Evolutionary conservation across 1,140 invertebrate species (phyloP).

Genomic region (Calliphora vicina): DNA sequence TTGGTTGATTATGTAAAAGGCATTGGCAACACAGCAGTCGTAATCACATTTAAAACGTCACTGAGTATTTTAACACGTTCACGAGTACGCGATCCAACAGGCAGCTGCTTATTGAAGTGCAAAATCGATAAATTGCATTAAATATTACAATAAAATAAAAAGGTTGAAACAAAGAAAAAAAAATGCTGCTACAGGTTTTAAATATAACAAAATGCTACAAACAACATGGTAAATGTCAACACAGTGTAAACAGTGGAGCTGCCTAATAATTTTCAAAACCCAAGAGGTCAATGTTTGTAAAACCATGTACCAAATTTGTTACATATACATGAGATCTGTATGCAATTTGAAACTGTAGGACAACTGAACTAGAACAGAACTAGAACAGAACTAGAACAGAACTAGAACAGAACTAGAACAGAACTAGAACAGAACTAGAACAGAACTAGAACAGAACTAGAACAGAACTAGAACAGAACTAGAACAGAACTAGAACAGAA

Average conservation of each 20-base stretch:
- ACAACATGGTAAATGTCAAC: neutral
- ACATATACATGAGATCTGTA: too few relatives aligned
- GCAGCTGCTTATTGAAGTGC: neutral
- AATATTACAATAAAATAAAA: neutral
- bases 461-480: too few relatives aligned
- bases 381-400: too few relatives aligned
- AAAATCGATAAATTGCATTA: slow-evolving; percentile 22
- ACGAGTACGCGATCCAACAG: neutral
- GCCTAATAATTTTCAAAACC: too few relatives aligned
- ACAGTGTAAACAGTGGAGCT: neutral
- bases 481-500: too few relatives aligned
- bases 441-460: too few relatives aligned
- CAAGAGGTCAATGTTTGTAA: too few relatives aligned
- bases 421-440: too few relatives aligned
- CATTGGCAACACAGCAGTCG: neutral
- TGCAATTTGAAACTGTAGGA: too few relatives aligned
- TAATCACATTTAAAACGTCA: neutral
- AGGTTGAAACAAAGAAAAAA: neutral
- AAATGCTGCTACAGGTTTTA: neutral
- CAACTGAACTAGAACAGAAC: too few relatives aligned
- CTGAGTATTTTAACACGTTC: neutral
- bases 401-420: too few relatives aligned
- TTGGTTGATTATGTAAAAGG: neutral
- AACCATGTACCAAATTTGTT: too few relatives aligned
- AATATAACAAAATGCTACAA: neutral